Conservation (phyloP, 2,797 vertebrate genomes). For the Cossypha heuglini region DNA sequence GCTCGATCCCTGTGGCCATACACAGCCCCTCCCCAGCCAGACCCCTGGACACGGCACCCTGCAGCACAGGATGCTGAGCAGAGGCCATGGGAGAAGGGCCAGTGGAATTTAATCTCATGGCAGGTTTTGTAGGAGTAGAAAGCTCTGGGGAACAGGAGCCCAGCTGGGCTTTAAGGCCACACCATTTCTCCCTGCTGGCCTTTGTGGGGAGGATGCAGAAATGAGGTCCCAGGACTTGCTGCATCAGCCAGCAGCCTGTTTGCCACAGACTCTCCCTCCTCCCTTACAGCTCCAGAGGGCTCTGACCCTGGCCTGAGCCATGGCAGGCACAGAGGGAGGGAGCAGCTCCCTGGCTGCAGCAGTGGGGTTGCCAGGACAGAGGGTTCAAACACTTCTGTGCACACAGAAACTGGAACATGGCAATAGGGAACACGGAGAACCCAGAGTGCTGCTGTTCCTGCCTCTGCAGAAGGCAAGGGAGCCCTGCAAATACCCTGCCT, state of each 20-base stretch:
- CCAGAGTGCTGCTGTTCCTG: background rate
- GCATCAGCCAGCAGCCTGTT: background rate
- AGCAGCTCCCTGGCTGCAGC: background rate
- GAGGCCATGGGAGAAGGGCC: background rate
- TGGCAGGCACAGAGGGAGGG: background rate
- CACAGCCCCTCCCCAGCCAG: background rate
- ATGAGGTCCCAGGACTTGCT: background rate
- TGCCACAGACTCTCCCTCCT: background rate
- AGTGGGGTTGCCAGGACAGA: background rate
- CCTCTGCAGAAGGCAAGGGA: background rate
- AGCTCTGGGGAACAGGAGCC: background rate
- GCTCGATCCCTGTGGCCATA: fast-evolving
- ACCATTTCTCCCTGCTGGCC: background rate
- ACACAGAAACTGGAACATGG: background rate
- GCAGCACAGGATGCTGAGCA: background rate
- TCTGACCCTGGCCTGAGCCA: background rate
- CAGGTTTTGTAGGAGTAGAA: background rate
- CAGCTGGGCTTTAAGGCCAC: background rate
- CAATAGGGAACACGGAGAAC: background rate
- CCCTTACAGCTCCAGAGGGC: background rate
- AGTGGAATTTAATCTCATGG: background rate
- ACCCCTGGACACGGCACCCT: fast-evolving
- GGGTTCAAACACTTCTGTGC: background rate
- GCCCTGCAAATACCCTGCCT: background rate
- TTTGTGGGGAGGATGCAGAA: background rate